Evolutionary conservation across 2,888 invertebrate species (phyloP).

Genomic region (Eupithecia pulchellata): DNA sequence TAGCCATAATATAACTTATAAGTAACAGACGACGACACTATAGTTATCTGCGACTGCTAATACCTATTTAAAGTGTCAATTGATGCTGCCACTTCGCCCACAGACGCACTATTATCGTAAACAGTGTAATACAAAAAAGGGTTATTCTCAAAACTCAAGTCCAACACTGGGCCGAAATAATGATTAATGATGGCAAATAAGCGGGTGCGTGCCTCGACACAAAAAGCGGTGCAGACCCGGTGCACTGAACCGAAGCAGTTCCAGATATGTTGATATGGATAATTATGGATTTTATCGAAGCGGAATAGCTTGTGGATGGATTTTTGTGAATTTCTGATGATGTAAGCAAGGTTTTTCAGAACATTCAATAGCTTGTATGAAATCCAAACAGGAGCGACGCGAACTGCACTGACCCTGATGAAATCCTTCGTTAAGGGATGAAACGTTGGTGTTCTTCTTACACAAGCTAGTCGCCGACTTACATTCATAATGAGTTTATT

Average conservation of each 20-base stretch:
- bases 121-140: constrained; percentile 34
- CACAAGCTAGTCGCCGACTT: no score
- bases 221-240: constrained; percentile 65
- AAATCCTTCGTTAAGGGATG: no score
- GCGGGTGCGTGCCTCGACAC: constrained; percentile 76
- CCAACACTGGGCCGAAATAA: constrained; percentile 79
- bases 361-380: no score
- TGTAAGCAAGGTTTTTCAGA: no score
- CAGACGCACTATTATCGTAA: constrained; percentile 26
- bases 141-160: constrained; percentile 82
- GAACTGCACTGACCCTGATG: no score
- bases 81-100: constrained; percentile 14
- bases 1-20: no score
- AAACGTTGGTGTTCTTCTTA: no score
- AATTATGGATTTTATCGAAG: constrained; percentile 34
- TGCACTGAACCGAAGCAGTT: constrained; percentile 67
- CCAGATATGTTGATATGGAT: constrained; percentile 39
- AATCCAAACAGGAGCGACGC: no score
- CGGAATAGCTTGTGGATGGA: constrained; percentile 4
- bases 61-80: not conserved
- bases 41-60: no score
- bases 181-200: constrained; percentile 86
- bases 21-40: no score
- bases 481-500: no score
- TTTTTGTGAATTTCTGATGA: constrained; percentile 6